phyloP scores from a whole-genome alignment of 2,888 invertebrate species.

The Cephus pulcher region DNA sequence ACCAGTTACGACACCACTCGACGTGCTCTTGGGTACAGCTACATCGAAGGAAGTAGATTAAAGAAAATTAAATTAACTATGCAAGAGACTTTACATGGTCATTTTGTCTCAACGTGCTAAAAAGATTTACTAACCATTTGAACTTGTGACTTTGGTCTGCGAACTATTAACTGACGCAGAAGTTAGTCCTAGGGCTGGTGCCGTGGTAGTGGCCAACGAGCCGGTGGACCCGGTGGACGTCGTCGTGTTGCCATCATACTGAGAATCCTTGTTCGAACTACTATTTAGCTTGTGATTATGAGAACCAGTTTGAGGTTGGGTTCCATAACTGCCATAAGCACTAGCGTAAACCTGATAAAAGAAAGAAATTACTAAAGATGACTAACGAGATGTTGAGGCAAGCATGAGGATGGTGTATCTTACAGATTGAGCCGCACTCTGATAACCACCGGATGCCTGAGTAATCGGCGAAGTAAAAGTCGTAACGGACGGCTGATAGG shows the following conservation, averaged over 20 bases:
- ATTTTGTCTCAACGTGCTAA: background rate
- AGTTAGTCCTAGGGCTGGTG: slow-evolving; percentile 57
- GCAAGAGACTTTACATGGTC: background rate
- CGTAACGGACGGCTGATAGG: slow-evolving; percentile 60
- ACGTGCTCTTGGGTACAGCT: slow-evolving; percentile 63
- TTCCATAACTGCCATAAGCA: slow-evolving; percentile 56
- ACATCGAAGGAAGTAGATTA: background rate
- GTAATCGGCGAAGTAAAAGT: slow-evolving; percentile 62
- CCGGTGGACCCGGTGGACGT: slow-evolving; percentile 51
- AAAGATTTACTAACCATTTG: slow-evolving; percentile 48
- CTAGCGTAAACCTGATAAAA: slow-evolving; percentile 53
- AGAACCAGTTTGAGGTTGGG: slow-evolving; percentile 55
- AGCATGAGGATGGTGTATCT: slow-evolving; percentile 7
- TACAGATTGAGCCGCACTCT: slow-evolving; percentile 60
- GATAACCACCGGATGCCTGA: slow-evolving; percentile 56
- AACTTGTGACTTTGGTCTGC: slow-evolving; percentile 61
- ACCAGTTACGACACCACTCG: slow-evolving; percentile 53
- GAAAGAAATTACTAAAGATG: background rate
- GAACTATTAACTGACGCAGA: slow-evolving; percentile 59
- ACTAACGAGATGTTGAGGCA: background rate
- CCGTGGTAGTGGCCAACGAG: slow-evolving; percentile 54
- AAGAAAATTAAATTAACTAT: background rate
- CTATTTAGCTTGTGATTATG: slow-evolving; percentile 62
- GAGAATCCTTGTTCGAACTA: slow-evolving; percentile 57
- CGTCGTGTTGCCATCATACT: slow-evolving; percentile 58